phyloP scores from a whole-genome alignment of 2,797 vertebrate species.

The Poeciliopsis paucimaculata region DNA sequence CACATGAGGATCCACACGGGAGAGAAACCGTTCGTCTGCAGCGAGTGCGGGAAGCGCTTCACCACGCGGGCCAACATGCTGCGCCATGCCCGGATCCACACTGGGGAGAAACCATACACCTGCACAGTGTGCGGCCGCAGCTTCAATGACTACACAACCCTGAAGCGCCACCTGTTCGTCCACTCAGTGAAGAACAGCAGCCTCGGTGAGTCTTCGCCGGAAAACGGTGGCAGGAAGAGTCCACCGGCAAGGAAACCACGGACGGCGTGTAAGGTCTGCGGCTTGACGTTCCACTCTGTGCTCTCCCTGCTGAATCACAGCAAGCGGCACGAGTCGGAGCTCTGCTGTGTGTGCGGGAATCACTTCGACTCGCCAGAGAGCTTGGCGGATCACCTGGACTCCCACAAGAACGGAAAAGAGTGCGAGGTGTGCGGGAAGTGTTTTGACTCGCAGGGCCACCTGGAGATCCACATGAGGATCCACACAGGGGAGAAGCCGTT shows the following conservation, averaged over 20 bases:
- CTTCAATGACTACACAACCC: conserved; percentile 64
- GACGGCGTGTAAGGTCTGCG: conserved; percentile 54
- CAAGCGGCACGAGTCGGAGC: conserved; percentile 48
- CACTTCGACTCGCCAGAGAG: conserved; percentile 21
- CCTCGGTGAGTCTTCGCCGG: background rate
- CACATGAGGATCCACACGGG: conserved; percentile 73
- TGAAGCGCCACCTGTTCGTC: conserved; percentile 55
- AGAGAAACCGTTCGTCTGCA: conserved; percentile 67
- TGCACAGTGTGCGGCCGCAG: conserved; percentile 62
- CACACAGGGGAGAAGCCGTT: conserved; percentile 36
- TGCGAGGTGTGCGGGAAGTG: conserved; percentile 72
- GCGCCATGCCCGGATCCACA: conserved; percentile 68
- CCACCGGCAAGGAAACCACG: background rate
- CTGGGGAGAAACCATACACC: conserved; percentile 36
- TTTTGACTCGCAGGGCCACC: conserved; percentile 58
- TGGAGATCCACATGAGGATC: conserved; percentile 71
- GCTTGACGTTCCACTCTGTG: conserved; percentile 59
- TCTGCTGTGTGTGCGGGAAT: conserved; percentile 38
- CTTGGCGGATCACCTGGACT: conserved; percentile 56
- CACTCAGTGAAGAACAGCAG: conserved; percentile 24
- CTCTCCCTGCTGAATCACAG: conserved; percentile 64
- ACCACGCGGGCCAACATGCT: conserved; percentile 68
- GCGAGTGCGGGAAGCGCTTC: conserved; percentile 65
- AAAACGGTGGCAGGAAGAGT: background rate
- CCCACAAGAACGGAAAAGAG: conserved; percentile 59